Base-by-base conservation (phyloP, 2,888 invertebrate species). In the Mimas tiliae region DNA sequence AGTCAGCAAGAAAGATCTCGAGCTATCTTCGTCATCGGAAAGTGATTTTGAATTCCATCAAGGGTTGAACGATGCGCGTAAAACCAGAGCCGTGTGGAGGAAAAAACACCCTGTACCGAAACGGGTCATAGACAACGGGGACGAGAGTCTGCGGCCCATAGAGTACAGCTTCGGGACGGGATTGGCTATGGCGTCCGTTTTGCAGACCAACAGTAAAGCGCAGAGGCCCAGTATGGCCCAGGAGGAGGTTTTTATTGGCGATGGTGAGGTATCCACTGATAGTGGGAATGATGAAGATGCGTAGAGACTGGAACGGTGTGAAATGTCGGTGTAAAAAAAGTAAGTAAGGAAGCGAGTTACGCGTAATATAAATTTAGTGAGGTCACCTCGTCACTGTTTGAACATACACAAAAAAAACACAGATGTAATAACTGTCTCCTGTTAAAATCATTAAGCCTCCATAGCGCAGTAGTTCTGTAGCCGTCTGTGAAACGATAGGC, bases 141-240 rank as follows among this genome's bases (percentile, higher is more conserved):
- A 93, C 50, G 94, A 94, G 68, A 85, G 92, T 71, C 69, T 91
- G 62, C 86, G 81, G 68, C 94, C 94, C 48, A 86, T 93, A 73
- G 90, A 92, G 84, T 94, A 94, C 71, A 90, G 85, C 68, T 89
- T 94, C 47, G 93, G 94, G 0, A 89, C 94, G 0, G 94, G 94
- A 0, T 83, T 94, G 84, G 93, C 94, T 2, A 90, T 94, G 87
- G 94, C 94, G 0, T 91, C 94, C 0, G 83, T 94, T 66, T 76
- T 94, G 68, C 91, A 92, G 71, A 79, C 86, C 0, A 88, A 84
- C 66, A 80, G 73, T 71, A 81, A 76, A 45, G 73, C 75, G 0
- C 82, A 79, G 66, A 74, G 86, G 14, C 79, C 83, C 0, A 81
- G 78, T 70, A 82, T 89, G 78, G 82, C 77, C 0, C 76, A 80